Conservation (phyloP, 2,113 vertebrate species). For the Conger conger region DNA sequence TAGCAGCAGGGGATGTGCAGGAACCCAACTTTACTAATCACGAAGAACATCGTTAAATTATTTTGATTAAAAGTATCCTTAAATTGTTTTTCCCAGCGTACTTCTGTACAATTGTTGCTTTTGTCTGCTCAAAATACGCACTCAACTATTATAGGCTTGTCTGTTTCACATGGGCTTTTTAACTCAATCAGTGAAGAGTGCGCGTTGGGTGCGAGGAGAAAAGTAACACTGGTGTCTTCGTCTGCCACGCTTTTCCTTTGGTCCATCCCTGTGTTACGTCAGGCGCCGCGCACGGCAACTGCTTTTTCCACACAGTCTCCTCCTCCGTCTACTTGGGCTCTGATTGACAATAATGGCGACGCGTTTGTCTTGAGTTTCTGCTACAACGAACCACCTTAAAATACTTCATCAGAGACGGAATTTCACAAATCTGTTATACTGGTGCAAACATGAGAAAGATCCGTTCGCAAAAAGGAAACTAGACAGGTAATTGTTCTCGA, state of each 20-base stretch:
- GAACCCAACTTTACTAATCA: too few relatives aligned
- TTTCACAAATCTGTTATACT: neutral
- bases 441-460: slow-evolving; percentile 18
- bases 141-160: neutral
- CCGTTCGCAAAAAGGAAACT: neutral
- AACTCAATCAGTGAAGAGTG: neutral
- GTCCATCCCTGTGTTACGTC: slow-evolving; percentile 34
- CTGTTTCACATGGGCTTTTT: neutral
- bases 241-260: slow-evolving; percentile 12
- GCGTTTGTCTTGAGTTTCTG: slow-evolving; percentile 61
- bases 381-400: slow-evolving; percentile 49
- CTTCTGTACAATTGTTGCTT: neutral
- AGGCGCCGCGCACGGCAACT: slow-evolving; percentile 28
- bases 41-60: neutral
- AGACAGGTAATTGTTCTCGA: neutral
- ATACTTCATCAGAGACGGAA: slow-evolving; percentile 12
- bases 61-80: neutral
- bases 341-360: slow-evolving; percentile 79
- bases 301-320: slow-evolving; percentile 37
- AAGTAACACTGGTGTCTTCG: neutral
- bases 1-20: neutral
- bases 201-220: neutral
- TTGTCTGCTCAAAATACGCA: neutral
- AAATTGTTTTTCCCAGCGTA: neutral
- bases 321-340: slow-evolving; percentile 54